Conservation (phyloP, 1,140 invertebrate species). For the Drosophila mayri region DNA sequence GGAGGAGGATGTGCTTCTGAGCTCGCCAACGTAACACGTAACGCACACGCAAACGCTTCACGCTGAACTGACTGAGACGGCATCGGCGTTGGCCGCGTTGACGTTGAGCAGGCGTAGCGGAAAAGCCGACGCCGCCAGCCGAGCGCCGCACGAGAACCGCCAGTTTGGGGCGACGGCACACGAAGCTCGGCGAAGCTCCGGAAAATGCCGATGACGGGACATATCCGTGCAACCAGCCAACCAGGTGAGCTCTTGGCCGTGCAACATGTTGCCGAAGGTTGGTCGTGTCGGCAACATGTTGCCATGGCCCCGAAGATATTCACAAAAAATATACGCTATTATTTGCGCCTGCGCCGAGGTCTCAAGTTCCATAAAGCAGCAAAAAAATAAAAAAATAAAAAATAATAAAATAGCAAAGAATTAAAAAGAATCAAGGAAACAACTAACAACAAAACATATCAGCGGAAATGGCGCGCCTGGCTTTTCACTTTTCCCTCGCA, state of each 20-base stretch:
- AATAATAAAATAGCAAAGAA: background rate
- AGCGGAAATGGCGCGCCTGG: constrained; percentile 45
- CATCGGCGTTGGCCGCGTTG: constrained; percentile 43
- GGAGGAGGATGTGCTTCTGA: constrained; percentile 26
- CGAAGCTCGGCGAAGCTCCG: constrained; percentile 6
- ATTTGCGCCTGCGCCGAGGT: constrained; percentile 11
- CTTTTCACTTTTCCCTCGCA: constrained; percentile 57
- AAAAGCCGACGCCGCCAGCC: constrained; percentile 13
- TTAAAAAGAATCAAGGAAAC: constrained; percentile 11
- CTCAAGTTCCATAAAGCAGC: background rate
- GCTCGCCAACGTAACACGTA: constrained; percentile 56
- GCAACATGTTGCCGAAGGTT: constrained; percentile 39
- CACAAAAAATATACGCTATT: background rate
- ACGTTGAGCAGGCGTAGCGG: constrained; percentile 50
- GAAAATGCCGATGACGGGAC: constrained; percentile 26
- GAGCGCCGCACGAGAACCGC: background rate
- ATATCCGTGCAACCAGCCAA: constrained; percentile 16
- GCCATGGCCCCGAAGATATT: background rate
- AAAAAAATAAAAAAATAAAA: background rate
- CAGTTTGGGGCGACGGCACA: background rate
- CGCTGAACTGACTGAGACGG: constrained; percentile 73
- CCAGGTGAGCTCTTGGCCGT: constrained; percentile 8
- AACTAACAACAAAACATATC: constrained; percentile 4
- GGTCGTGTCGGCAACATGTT: constrained; percentile 21
- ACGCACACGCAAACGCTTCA: constrained; percentile 79